Evolutionary conservation across 2,113 vertebrate species (phyloP), one percentile per base, ranked within the genome.

Genomic region (Polyodon spathula): DNA sequence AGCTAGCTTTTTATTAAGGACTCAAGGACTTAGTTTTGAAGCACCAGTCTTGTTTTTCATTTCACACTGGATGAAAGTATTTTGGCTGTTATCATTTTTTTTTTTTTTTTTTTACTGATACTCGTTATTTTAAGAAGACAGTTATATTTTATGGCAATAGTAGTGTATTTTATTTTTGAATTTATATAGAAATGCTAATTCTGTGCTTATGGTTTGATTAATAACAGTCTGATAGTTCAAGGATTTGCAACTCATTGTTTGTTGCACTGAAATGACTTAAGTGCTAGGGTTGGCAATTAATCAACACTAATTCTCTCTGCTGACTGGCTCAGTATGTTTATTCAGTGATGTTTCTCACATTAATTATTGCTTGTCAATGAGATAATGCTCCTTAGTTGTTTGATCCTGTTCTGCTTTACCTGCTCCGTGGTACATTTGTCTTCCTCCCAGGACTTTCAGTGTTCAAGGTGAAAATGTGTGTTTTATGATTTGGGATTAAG

Each of bases 291-390:
- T 55, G 53, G 65, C 54, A 40, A 15, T 72, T 71, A 63, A 61
- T 71, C 0, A 38, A 65, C 12, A 68, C 15, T 54, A 42, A 48
- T 69, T 71, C 63, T 57, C 50, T 61, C 37, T 66, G 68, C 71
- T 71, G 60, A 60, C 51, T 73, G 63, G 61, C 72, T 43, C 3
- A 60, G 1, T 62, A 10, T 5, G 0, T 76, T 66, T 16, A 54
- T 60, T 60, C 42, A 44, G 17, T 65, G 58, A 74, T 64, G 69
- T 72, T 79, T 83, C 66, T 69, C 70, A 14, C 15, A 66, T 63
- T 66, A 69, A 37, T 71, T 71, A 64, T 27, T 62, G 37, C 72
- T 68, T 76, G 66, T 73, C 59, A 59, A 68, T 68, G 69, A 79
- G 62, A 54, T 48, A 69, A 67, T 64, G 62, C 27, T 64, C 70